A percentile compares a stretch with the other conserved stretches of the same genome.
phyloP scores from a whole-genome alignment of 2,888 invertebrate species.

The Erynnis tages region DNA sequence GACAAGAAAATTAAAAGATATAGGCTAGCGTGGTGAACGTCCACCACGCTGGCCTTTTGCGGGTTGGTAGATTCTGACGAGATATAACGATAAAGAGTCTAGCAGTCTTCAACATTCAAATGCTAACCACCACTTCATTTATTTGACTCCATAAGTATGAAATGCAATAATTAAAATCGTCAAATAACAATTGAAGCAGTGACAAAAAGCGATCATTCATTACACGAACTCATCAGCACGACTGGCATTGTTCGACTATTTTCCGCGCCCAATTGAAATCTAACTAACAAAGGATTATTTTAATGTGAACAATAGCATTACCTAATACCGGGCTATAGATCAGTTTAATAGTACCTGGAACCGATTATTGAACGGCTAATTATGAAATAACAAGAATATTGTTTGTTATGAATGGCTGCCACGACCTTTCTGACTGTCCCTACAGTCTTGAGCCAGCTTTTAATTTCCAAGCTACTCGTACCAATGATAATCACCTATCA shows the following conservation, averaged over 20 bases:
- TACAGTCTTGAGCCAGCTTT: too few species aligned
- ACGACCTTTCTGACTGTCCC: too few species aligned
- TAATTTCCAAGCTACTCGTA: too few species aligned
- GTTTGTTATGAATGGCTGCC: background rate
- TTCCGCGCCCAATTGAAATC: constrained; percentile 12
- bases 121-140: too few species aligned
- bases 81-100: too few species aligned
- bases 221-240: constrained; percentile 6
- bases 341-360: constrained; percentile 7
- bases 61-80: too few species aligned
- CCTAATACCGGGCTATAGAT: constrained; percentile 7
- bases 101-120: too few species aligned
- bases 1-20: too few species aligned
- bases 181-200: background rate
- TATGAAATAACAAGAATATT: constrained; percentile 2
- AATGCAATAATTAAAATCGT: background rate
- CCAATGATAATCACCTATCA: too few species aligned
- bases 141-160: too few species aligned
- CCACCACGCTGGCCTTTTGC: too few species aligned
- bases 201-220: constrained; percentile 6
- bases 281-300: constrained; percentile 16
- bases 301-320: constrained; percentile 18
- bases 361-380: constrained; percentile 8
- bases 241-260: constrained; percentile 7
- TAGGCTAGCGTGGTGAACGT: too few species aligned